Conservation (phyloP, 1,140 invertebrate species). For the Anastrepha ludens region DNA sequence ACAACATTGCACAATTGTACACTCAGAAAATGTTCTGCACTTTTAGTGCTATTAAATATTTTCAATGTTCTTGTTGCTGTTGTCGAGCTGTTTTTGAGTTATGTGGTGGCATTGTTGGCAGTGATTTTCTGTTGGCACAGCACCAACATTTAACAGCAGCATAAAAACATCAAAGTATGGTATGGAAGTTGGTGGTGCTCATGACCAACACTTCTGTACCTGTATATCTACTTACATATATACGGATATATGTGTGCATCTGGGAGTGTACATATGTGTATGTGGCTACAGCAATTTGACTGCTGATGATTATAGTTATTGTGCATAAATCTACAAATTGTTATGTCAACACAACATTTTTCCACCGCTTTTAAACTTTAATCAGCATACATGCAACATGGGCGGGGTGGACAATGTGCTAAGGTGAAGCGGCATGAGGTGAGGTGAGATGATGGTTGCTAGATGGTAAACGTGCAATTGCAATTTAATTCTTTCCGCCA, state of each 20-base stretch:
- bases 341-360: constrained; percentile 45
- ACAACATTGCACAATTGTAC: not conserved
- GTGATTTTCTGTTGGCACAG: constrained; percentile 18
- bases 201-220: not conserved
- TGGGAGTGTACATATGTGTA: not conserved
- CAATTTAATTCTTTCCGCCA: constrained; percentile 40
- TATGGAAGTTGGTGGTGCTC: not conserved
- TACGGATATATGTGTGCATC: not conserved
- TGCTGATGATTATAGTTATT: constrained; percentile 48
- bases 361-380: constrained; percentile 14
- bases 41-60: constrained; percentile 5
- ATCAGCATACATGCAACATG: not conserved
- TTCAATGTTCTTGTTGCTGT: not conserved
- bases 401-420: not conserved
- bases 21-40: not conserved
- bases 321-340: constrained; percentile 50
- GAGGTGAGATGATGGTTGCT: not conserved
- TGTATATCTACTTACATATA: not conserved
- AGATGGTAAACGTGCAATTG: constrained; percentile 30
- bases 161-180: constrained; percentile 38
- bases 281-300: constrained; percentile 24
- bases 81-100: not conserved
- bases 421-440: not conserved
- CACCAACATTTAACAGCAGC: constrained; percentile 14
- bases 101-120: constrained; percentile 20